These are phyloP conservation scores for Mellilla xanthometata DNA, from an alignment of 2,888 invertebrate genomes.

Conservation along the genomic window DNA sequence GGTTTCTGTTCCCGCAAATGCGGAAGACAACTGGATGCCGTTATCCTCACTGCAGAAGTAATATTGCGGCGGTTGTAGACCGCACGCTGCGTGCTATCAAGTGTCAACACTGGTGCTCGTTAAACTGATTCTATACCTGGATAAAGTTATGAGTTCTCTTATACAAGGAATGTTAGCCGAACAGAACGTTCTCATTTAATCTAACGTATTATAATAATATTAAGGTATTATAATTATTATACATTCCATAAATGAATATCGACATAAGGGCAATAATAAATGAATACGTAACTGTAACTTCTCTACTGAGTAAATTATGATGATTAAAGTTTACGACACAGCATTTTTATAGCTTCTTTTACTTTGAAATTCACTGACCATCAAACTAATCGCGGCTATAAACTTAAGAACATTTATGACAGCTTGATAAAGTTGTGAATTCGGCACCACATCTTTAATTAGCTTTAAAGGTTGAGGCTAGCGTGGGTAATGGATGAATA, in stretches of 20 bases:
- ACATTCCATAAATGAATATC: too few relatives aligned
- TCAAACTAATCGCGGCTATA: constrained; percentile 17
- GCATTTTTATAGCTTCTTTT: constrained; percentile 12
- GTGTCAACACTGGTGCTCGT: constrained; percentile 6
- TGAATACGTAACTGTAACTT: neutral
- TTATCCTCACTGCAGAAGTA: constrained; percentile 32
- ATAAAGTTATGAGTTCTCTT: neutral
- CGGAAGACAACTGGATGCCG: constrained; percentile 39
- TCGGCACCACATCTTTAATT: constrained; percentile 22
- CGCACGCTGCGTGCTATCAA: constrained; percentile 18
- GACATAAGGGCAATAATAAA: too few relatives aligned
- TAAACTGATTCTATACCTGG: neutral
- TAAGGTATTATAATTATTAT: too few relatives aligned
- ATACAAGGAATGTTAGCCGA: too few relatives aligned
- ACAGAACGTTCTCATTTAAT: too few relatives aligned
- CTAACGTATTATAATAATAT: too few relatives aligned
- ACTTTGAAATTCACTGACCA: constrained; percentile 12
- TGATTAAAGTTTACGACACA: constrained; percentile 9
- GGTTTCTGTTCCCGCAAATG: constrained; percentile 28
- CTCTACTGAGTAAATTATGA: constrained; percentile 7
- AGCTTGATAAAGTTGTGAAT: constrained; percentile 18
- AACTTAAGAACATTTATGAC: constrained; percentile 13
- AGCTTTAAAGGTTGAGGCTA: constrained; percentile 28
- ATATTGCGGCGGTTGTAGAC: constrained; percentile 29
- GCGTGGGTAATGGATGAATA: constrained; percentile 18